Evolutionary conservation across 1,140 invertebrate species (phyloP).

Genomic region (Armadillidium nasatum): DNA sequence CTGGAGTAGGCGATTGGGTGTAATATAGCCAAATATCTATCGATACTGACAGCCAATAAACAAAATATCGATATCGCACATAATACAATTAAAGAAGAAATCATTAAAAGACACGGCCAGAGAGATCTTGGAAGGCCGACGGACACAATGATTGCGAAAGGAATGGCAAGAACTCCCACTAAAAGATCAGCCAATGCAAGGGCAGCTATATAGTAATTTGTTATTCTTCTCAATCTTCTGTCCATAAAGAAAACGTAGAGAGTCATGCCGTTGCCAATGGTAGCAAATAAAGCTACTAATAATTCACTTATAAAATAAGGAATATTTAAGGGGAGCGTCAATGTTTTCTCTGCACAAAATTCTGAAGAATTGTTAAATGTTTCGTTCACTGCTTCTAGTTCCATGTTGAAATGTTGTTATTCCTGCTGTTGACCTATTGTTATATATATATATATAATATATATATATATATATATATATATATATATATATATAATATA

Average conservation of each 20-base stretch:
- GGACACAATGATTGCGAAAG: constrained; percentile 74
- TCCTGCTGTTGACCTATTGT: too few relatives aligned
- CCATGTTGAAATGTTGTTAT: too few relatives aligned
- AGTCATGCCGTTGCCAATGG: constrained; percentile 77
- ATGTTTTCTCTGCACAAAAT: too few relatives aligned
- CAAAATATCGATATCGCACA: constrained; percentile 90
- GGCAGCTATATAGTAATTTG: constrained; percentile 87
- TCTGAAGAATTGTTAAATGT: too few relatives aligned
- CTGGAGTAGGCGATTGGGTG: constrained; percentile 83
- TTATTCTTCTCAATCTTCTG: constrained; percentile 67
- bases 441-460: too few relatives aligned
- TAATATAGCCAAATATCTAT: constrained; percentile 86
- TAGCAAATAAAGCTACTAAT: constrained; percentile 70
- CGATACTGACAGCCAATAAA: constrained; percentile 80
- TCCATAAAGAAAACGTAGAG: constrained; percentile 75
- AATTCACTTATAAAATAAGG: constrained; percentile 70
- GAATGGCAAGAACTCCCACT: constrained; percentile 62
- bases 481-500: too few relatives aligned
- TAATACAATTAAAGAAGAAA: constrained; percentile 75
- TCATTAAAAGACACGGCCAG: constrained; percentile 75
- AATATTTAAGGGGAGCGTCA: constrained; percentile 58
- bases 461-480: too few relatives aligned
- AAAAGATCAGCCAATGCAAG: constrained; percentile 78
- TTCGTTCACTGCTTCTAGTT: too few relatives aligned
- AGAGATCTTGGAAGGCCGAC: constrained; percentile 70